A percentile compares a stretch with the other conserved stretches of the same genome.
These are phyloP conservation scores for Prionailurus viverrinus DNA, from an alignment of 2,113 vertebrate species.

Conservation along the genomic window DNA sequence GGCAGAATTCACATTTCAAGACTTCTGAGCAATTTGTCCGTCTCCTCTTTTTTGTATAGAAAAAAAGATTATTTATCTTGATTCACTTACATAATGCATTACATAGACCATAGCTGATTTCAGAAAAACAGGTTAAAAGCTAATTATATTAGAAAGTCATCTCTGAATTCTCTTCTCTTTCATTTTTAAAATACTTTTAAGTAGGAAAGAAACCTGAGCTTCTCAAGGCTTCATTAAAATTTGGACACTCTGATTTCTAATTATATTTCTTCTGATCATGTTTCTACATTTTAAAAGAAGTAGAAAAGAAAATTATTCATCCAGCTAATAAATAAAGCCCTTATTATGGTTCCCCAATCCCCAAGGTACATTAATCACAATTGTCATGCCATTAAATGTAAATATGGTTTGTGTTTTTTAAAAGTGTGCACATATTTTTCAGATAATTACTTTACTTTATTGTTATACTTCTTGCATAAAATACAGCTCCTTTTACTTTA, in stretches of 20 bases:
- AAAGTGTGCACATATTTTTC: neutral
- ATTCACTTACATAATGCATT: conserved; percentile 46
- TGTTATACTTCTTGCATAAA: neutral
- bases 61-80: conserved; percentile 60
- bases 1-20: conserved; percentile 10
- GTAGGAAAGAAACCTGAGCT: neutral
- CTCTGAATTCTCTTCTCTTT: neutral
- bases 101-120: neutral
- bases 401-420: neutral
- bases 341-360: neutral
- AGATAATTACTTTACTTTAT: neutral
- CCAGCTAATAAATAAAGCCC: neutral
- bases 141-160: neutral
- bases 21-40: conserved; percentile 12
- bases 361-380: neutral
- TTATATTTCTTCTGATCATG: conserved; percentile 52
- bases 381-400: neutral
- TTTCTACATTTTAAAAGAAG: neutral
- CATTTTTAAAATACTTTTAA: conserved; percentile 49
- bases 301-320: neutral
- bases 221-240: neutral
- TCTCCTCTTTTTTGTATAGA: neutral
- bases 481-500: neutral
- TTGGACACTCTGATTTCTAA: conserved; percentile 3
- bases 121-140: conserved; percentile 50